phyloP scores from a whole-genome alignment of 2,113 vertebrate genomes.

The Alosa alosa region DNA sequence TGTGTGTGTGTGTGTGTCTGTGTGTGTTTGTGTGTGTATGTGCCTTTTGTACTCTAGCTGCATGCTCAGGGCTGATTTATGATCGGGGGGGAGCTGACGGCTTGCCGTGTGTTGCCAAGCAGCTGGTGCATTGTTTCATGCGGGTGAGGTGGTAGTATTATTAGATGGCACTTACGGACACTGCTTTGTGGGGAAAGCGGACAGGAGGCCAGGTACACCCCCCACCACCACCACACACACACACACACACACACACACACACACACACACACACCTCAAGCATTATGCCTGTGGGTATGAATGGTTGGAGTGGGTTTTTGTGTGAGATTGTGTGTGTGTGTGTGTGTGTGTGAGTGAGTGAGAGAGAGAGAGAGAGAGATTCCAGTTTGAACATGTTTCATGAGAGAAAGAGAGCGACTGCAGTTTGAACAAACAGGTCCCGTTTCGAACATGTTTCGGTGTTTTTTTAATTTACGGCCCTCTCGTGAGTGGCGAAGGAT shows the following conservation, averaged over 20 bases:
- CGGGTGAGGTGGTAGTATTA: constrained; percentile 5
- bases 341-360: background rate
- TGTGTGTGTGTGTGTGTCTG: constrained; percentile 1
- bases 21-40: background rate
- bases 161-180: background rate
- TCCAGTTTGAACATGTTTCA: too few relatives aligned
- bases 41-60: background rate
- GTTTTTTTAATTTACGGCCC: background rate
- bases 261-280: background rate
- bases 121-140: constrained; percentile 5
- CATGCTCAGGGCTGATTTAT: constrained; percentile 1
- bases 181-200: background rate
- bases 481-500: background rate
- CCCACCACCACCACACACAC: too few relatives aligned
- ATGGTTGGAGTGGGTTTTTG: background rate
- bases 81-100: background rate
- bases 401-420: background rate
- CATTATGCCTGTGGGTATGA: background rate
- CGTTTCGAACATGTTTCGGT: background rate
- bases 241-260: too few relatives aligned
- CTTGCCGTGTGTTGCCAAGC: constrained; percentile 12
- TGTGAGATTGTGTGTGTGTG: background rate
- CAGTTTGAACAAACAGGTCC: background rate
- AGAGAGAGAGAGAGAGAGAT: background rate
- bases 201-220: background rate